A percentile compares a stretch with the other conserved stretches of the same genome.
These are phyloP conservation scores for Bufotes viridis DNA, from an alignment of 2,797 vertebrate genomes.

Conservation along the genomic window DNA sequence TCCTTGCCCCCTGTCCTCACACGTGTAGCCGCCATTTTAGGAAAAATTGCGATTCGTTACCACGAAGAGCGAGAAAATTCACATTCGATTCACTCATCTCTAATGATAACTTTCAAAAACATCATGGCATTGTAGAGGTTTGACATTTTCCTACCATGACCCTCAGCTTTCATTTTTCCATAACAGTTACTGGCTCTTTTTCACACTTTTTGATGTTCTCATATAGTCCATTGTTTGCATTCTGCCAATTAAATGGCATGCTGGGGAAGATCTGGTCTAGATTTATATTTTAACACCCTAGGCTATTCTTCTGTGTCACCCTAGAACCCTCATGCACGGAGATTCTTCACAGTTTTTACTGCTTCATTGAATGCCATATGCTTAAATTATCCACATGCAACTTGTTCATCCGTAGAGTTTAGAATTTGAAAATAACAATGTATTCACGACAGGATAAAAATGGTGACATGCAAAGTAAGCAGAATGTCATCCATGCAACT, in stretches of 20 bases:
- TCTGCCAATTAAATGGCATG: background rate
- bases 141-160: background rate
- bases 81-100: too few relatives aligned
- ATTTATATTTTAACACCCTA: background rate
- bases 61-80: too few relatives aligned
- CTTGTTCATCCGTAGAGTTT: background rate
- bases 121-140: background rate
- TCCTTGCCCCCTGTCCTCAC: too few relatives aligned
- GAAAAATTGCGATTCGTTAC: too few relatives aligned
- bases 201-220: background rate
- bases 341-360: conserved; percentile 12
- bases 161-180: background rate
- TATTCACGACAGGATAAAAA: background rate
- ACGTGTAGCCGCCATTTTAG: too few relatives aligned
- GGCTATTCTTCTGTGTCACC: background rate
- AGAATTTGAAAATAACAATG: conserved; percentile 3
- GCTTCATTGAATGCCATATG: conserved; percentile 6
- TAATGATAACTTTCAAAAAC: too few relatives aligned
- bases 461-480: conserved; percentile 7
- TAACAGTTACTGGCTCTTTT: background rate
- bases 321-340: background rate
- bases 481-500: background rate
- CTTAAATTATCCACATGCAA: conserved; percentile 7
- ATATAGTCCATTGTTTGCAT: background rate
- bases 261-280: conserved; percentile 5